These are phyloP conservation scores for Microcebus murinus DNA, from an alignment of 2,113 vertebrate genomes.

Conservation along the genomic window DNA sequence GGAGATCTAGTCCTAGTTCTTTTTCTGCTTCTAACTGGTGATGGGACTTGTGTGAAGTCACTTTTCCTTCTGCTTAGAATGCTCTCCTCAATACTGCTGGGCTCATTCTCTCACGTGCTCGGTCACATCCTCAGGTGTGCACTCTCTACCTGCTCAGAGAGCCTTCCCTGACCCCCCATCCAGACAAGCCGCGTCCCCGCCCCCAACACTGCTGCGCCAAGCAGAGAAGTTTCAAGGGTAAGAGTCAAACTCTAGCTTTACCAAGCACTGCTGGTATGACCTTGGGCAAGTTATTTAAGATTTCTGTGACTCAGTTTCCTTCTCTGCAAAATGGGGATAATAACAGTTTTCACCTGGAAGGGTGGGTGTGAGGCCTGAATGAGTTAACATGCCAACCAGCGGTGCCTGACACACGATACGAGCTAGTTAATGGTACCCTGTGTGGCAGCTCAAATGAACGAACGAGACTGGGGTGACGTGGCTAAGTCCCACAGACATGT, in stretches of 20 bases:
- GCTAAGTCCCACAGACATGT: neutral
- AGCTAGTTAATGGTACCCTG: neutral
- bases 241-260: neutral
- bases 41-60: neutral
- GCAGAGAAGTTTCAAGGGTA: too few relatives aligned
- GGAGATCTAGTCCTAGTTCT: neutral
- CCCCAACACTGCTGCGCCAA: neutral
- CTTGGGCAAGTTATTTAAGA: neutral
- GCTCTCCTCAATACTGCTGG: neutral
- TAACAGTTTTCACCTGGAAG: neutral
- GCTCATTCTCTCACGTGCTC: accelerated
- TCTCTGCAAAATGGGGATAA: slow-evolving; percentile 21
- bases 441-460: accelerated
- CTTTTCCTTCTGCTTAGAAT: neutral
- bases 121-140: neutral
- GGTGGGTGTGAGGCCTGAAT: neutral
- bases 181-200: too few relatives aligned
- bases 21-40: neutral
- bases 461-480: accelerated
- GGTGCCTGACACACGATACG: neutral
- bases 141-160: neutral
- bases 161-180: neutral
- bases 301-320: slow-evolving; percentile 51
- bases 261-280: neutral
- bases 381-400: neutral